Base-by-base conservation (phyloP, 2,113 vertebrate species). In the Engystomops pustulosus region DNA sequence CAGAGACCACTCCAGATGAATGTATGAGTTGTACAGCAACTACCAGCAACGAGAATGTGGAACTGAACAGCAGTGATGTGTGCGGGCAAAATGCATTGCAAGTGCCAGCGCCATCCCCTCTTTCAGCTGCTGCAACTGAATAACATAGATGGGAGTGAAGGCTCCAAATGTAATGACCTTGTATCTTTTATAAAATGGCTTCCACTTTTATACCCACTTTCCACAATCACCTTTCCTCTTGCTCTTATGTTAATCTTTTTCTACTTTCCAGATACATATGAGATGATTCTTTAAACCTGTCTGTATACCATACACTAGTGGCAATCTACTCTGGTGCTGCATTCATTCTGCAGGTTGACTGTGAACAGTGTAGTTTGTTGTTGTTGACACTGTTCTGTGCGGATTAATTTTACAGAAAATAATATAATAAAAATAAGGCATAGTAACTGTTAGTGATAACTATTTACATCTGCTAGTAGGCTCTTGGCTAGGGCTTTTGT, bases 181-280 rank as follows among this genome's bases (percentile, higher is more conserved):
- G 27, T 58, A 75, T 15, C 58, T 44, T 44, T 79, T 79, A 79
- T 79, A 79, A 25, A 51, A 23, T 70, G 25, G 75, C 75, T 85
- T 85, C 74, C 75, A 85, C 45, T 72, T 85, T 85, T 84, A 67
- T 84, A 84, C 60, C 45, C 79, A 25, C 60, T 27, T 77, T 68
- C 51, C 58, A 68, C 70, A 44, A 27, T 20, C 44, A 51, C 20
- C 15, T 3, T 67, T 67, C 15, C 6, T 12, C 2, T 44, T 36
- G 68, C 55, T 75, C 49, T n/a, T 80, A 17, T 51, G 32, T 69
- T 68, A n/a, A 14, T 62, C 7, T 38, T 41, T 38, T 55, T 47
- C 67, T 77, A 25, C 12, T 47, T 74, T 45, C 12, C 11, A 23
- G 58, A 34, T 34, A 36, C 41, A 15, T 30, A 62, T 62, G n/a